Evolutionary conservation across 2,888 invertebrate species (phyloP).

Genomic region (Agapetus fuscipes): DNA sequence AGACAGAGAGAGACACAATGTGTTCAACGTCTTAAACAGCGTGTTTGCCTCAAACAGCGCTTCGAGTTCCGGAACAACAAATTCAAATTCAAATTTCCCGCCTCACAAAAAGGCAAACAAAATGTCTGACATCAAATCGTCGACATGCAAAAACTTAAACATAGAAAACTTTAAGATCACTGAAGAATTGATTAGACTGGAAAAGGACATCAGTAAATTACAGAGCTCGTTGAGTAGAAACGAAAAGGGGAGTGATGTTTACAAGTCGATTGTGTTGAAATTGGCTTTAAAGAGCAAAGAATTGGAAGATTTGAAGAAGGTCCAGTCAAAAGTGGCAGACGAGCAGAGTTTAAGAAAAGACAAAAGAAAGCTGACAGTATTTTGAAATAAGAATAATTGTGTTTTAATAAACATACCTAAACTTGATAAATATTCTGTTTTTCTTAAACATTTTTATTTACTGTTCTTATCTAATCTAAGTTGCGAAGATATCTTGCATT

Average conservation of each 20-base stretch:
- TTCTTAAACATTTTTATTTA: background rate
- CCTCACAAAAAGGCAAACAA: conserved; percentile 6
- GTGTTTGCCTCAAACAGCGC: conserved; percentile 27
- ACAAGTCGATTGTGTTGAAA: conserved; percentile 51
- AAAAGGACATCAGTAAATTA: conserved; percentile 56
- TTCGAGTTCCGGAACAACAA: conserved; percentile 16
- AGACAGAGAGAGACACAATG: conserved; percentile 50
- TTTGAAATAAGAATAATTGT: conserved; percentile 37
- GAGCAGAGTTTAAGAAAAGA: conserved; percentile 65
- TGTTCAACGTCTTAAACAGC: conserved; percentile 70
- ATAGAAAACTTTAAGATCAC: conserved; percentile 63
- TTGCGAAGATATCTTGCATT: too few relatives aligned
- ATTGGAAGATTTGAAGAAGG: conserved; percentile 46
- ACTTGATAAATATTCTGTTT: too few relatives aligned
- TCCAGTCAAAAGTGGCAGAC: conserved; percentile 52
- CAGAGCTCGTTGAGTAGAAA: conserved; percentile 56
- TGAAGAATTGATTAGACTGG: conserved; percentile 59
- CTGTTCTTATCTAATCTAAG: too few relatives aligned
- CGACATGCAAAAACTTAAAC: conserved; percentile 57
- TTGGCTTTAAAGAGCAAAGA: conserved; percentile 53
- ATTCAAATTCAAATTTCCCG: conserved; percentile 6
- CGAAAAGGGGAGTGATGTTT: conserved; percentile 46
- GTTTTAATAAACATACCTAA: conserved; percentile 4
- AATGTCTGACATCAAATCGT: conserved; percentile 36
- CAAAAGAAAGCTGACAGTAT: conserved; percentile 66